phyloP scores from a whole-genome alignment of 2,888 invertebrate genomes.

The Polydrusus pterygomalis region DNA sequence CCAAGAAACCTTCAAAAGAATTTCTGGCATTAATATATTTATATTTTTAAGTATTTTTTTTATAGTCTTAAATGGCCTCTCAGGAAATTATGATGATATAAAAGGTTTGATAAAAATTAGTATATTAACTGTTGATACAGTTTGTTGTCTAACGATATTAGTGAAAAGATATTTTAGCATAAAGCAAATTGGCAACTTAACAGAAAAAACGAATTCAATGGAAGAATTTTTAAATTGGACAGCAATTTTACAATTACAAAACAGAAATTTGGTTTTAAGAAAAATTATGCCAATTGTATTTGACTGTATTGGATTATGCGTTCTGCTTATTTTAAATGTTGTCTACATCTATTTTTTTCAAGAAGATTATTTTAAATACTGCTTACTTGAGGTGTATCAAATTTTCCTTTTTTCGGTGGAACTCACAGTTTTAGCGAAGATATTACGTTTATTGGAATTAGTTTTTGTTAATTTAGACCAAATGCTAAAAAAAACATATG shows the following conservation, averaged over 20 bases:
- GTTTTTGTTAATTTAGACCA: conserved; percentile 8
- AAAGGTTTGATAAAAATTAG: not conserved
- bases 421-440: not conserved
- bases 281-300: not conserved
- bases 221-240: not conserved
- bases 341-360: conserved; percentile 1
- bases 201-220: not conserved
- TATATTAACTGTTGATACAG: conserved; percentile 24
- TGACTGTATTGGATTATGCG: not conserved
- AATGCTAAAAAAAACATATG: conserved; percentile 21
- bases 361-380: conserved; percentile 4
- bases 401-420: conserved; percentile 30
- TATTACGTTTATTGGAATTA: not conserved
- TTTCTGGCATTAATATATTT: conserved; percentile 22
- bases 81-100: not conserved
- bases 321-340: not conserved
- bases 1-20: conserved; percentile 15
- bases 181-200: not conserved
- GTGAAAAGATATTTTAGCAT: conserved; percentile 18
- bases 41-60: conserved; percentile 29
- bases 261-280: not conserved
- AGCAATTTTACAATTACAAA: not conserved
- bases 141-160: not conserved
- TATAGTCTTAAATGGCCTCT: not conserved
- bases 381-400: conserved; percentile 10